Base-by-base conservation (phyloP, 2,113 vertebrate genomes). In the Passer domesticus region DNA sequence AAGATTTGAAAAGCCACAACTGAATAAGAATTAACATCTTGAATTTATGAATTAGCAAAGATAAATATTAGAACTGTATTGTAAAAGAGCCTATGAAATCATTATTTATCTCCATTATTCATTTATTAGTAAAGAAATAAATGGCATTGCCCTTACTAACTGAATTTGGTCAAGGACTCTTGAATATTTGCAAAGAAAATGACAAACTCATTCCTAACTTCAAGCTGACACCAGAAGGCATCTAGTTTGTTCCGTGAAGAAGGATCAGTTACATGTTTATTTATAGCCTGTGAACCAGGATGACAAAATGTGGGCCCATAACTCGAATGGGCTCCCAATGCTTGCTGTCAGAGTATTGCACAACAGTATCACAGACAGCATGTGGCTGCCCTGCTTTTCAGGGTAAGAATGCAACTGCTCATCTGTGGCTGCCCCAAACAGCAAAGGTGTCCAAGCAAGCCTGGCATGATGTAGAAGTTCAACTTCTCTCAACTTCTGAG, bases 261-360 rank as follows among this genome's bases (percentile, higher is more conserved):
- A 37, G 72, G 83, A 81, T 96, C 55, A 64, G 74, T 92, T 94
- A 56, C 94, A 58, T 28, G 49, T 56, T 90, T 95, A 96, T 96
- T 96, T 95, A 92, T 94, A 96, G 56, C 41, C 63, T 83, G 31
- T 78, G 67, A 85, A 96, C 92, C 69, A 87, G 63, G 68, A 81
- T 92, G 76, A 89, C 75, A 92, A 94, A 95, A 83, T 46, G 60
- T 72, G 62, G 85, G 58, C 70, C 91, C 55, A 66, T 49, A 86
- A 56, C 69, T 95, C 1, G 1, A 58, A 75, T 53, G 81, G 93
- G 58, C 59, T 93, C 86, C 82, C 85, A 83, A 5, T 0, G 8
- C 12, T 92, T 39, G 60, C 52, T 49, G 27, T 11, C 75, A 28
- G 73, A 56, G n/a, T 31, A 15, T 20, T 87, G 81, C 7, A 1